A percentile compares a stretch with the other conserved stretches of the same genome.
Conservation (phyloP, 2,888 invertebrate species). For the Syritta pipiens region DNA sequence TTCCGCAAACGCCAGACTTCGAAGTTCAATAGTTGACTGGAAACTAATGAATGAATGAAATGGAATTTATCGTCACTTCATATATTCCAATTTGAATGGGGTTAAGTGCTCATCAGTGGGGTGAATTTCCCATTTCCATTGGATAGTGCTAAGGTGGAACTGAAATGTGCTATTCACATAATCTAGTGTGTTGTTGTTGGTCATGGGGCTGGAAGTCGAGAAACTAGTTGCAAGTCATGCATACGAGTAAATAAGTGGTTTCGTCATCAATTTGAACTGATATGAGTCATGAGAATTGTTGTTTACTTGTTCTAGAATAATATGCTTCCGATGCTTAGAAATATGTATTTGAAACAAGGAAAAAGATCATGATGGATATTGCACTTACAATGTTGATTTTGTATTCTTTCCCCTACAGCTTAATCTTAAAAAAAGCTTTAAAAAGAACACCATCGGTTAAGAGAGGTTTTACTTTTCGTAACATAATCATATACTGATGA, state of each 20-base stretch:
- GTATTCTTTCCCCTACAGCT: too few relatives aligned
- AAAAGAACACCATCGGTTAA: too few relatives aligned
- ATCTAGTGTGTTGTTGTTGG: not conserved
- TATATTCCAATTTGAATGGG: constrained; percentile 44
- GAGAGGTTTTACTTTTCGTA: too few relatives aligned
- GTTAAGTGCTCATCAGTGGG: constrained; percentile 4
- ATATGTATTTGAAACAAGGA: not conserved
- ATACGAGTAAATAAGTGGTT: not conserved
- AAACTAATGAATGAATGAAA: constrained; percentile 58
- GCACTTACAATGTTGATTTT: too few relatives aligned
- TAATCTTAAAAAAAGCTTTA: too few relatives aligned
- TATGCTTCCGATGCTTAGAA: not conserved
- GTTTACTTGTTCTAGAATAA: not conserved
- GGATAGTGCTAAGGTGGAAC: constrained; percentile 15
- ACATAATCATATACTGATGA: too few relatives aligned
- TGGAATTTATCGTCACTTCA: constrained; percentile 57
- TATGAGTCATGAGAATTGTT: not conserved
- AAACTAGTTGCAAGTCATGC: constrained; percentile 9
- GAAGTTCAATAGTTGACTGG: constrained; percentile 60
- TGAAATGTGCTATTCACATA: not conserved
- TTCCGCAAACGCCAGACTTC: constrained; percentile 7
- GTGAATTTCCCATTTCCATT: constrained; percentile 14
- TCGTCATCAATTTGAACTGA: constrained; percentile 15
- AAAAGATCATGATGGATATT: too few relatives aligned
- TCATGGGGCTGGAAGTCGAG: not conserved